phyloP scores from a whole-genome alignment of 2,888 invertebrate species.

The Parasteatoda lunata region DNA sequence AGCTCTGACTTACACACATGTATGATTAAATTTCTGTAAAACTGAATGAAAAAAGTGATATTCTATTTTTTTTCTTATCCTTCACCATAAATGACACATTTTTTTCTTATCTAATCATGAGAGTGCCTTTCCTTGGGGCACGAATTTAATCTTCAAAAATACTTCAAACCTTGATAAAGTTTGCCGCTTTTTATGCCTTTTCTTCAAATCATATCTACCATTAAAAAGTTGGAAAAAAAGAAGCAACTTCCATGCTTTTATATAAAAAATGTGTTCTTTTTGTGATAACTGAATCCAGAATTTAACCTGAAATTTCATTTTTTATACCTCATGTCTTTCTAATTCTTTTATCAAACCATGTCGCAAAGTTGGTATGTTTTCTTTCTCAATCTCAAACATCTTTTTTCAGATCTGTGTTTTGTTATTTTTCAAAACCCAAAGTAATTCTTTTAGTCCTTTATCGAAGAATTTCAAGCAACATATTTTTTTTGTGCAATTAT shows the following conservation, averaged over 20 bases:
- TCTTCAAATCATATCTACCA: slow-evolving; percentile 51
- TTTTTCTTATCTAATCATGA: slow-evolving; percentile 37
- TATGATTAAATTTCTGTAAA: slow-evolving; percentile 21
- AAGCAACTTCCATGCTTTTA: slow-evolving; percentile 36
- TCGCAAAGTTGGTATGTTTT: background rate
- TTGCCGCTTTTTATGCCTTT: slow-evolving; percentile 19
- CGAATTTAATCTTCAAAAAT: slow-evolving; percentile 52
- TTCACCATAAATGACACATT: slow-evolving; percentile 30
- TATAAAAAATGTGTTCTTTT: slow-evolving; percentile 27
- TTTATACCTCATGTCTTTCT: background rate
- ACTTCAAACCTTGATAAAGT: slow-evolving; percentile 45
- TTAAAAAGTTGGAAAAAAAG: slow-evolving; percentile 41
- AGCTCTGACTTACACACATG: background rate
- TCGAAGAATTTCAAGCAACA: background rate
- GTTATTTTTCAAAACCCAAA: background rate
- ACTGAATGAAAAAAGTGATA: background rate
- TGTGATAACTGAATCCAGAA: slow-evolving; percentile 46
- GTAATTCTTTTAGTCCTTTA: slow-evolving; percentile 2
- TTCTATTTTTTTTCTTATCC: slow-evolving; percentile 12
- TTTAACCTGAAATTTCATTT: slow-evolving; percentile 7
- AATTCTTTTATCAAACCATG: background rate
- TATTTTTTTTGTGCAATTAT: background rate
- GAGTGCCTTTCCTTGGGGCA: slow-evolving; percentile 50
- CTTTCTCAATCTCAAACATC: background rate
- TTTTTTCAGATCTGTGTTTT: too few species aligned